Evolutionary conservation across 1,140 invertebrate species (phyloP), one percentile per base, ranked within the genome.

Genomic region (Acromyrmex heyeri): DNA sequence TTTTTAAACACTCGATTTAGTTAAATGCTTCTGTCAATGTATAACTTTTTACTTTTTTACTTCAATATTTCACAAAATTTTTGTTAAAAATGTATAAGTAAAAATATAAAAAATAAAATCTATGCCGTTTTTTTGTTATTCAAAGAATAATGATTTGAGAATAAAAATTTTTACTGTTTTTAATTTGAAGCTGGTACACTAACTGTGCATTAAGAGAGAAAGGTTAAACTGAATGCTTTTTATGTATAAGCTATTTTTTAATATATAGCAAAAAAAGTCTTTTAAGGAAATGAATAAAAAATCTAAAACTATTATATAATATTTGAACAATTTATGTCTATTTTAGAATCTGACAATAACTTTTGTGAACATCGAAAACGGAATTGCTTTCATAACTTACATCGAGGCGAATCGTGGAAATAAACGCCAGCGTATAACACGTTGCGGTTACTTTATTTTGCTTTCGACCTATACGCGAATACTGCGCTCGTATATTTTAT

Each of bases 401-500:
- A 57, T 65, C 62, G n/a, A 69, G 48, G 44, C 21, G 50, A 82
- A 82, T 82, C 67, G n/a, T n/a, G 38, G n/a, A 72, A 82, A 82
- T 38, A 53, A 48, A 82, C 24, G 55, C 53, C n/a, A 16, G 38
- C 24, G 57, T 72, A 82, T 61, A 82, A 72, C 72, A 82, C 50
- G 34, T 72, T 61, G 53, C 27, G 61, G 44, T 82, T 82, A 72
- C 67, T 72, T 61, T 50, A 72, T 83, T 83, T 73, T 69, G 48
- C 30, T 79, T 61, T 24, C 30, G 8, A 73, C 3, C 24, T 61
- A 50, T 48, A 48, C 24, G 34, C 27, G 77, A 57, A 34, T 50
- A 24, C 34, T 24, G 18, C 24, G 30, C 48, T 62, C 55, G 38
- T 75, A 81, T 30, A 61, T 75, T 83, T 50, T 61, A 53, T 83